Evolutionary conservation across 2,797 vertebrate genomes (phyloP).

Genomic region (Balearica regulorum): DNA sequence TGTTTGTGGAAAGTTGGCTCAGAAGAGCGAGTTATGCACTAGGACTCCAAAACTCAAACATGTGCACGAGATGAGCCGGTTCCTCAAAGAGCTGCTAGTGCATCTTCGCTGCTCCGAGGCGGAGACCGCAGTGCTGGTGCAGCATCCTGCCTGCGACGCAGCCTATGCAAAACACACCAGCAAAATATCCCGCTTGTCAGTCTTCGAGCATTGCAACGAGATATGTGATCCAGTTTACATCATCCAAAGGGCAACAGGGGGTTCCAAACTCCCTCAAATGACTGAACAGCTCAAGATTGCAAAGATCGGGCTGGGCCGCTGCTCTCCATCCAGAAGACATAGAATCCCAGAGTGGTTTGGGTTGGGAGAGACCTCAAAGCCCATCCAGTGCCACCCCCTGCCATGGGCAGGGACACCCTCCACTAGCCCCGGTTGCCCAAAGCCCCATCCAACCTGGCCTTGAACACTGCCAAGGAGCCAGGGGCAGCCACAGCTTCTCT

Average conservation of each 20-base stretch:
- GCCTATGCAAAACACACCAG: accelerated
- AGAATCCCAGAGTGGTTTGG: too few relatives aligned
- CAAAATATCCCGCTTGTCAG: background rate
- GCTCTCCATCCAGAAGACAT: background rate
- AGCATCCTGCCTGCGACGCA: accelerated
- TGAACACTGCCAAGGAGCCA: too few relatives aligned
- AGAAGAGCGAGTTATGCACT: background rate
- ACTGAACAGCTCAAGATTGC: background rate
- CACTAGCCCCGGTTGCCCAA: too few relatives aligned
- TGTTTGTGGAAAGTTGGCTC: background rate
- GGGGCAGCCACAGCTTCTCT: too few relatives aligned
- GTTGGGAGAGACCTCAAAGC: too few relatives aligned
- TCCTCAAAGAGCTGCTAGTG: background rate
- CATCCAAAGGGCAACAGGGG: background rate
- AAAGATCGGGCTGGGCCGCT: background rate
- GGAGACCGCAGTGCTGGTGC: background rate
- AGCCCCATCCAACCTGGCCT: too few relatives aligned
- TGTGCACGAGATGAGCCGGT: accelerated
- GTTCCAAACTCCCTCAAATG: background rate
- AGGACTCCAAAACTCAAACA: background rate
- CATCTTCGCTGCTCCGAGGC: background rate
- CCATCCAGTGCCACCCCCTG: too few relatives aligned
- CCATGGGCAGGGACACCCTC: too few relatives aligned
- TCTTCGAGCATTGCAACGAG: background rate
- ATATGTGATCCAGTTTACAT: accelerated